Evolutionary conservation across 30 jellyfish, hydroid and myxozoan genomes (phyloP), one percentile per base, ranked within the genome.

Genomic region (Morbakka virulenta): DNA sequence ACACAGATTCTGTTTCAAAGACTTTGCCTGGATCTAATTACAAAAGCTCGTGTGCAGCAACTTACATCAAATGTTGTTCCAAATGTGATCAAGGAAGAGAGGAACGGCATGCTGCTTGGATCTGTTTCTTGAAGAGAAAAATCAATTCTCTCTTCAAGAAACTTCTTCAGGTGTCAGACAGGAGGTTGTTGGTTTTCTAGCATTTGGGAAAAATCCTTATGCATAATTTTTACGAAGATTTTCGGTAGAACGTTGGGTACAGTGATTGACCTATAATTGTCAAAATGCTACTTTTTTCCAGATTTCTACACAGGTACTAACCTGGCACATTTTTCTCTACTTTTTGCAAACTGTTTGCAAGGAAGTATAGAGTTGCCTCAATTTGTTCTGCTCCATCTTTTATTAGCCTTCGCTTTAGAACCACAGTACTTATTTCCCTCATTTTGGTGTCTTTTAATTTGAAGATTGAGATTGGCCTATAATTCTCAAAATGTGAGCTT

Each of bases 251-350:
- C 63, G 88, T 77, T 77, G 28, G 63, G 29, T 6, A 77, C 84
- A 61, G 88, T 61, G 48, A 77, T 77, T 32, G 88, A 82, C 36
- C 89, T 62, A 72, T 62, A 62, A 72, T 77, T 77, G 64, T 64
- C 89, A 62, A 77, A 36, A 67, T 64, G 41, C 2, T 31, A 62
- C 68, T 65, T 62, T 62, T 77, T 82, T 24, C 89, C 84, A 64
- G 72, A 29, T 75, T 61, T 75, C 1, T n/a, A n/a, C n/a, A n/a
- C 29, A 50, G 71, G 86, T 51, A 64, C 57, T 67, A 75, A 52
- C 50, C 81, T 76, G 32, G 88, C 88, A 50, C 80, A 61, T 76
- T 76, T 76, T 62, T 76, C 81, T 28, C 81, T 64, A 71, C 89
- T 67, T 74, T 36, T 64, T 67, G n/a, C n/a, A 79, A 82, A 50